phyloP scores from a whole-genome alignment of 2,888 invertebrate species.

The Penaeus monodon region DNA sequence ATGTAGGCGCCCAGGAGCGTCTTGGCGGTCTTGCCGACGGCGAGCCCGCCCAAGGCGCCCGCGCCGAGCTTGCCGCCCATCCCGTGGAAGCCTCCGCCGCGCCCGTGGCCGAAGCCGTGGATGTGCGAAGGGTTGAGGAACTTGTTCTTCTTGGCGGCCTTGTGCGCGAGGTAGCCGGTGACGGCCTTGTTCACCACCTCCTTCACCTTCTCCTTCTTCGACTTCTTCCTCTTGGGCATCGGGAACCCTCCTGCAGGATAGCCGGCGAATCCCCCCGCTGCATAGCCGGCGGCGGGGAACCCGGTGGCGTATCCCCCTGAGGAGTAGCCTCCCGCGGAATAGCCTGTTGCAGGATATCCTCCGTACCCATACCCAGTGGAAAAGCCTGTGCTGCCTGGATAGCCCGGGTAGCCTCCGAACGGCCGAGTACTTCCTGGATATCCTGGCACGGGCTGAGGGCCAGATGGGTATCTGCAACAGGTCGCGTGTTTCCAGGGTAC shows the following conservation, averaged over 20 bases:
- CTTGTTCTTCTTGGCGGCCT: conserved; percentile 42
- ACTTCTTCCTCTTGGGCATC: conserved; percentile 49
- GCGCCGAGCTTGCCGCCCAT: conserved; percentile 3
- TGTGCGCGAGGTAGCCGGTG: conserved; percentile 44
- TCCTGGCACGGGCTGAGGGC: too few relatives aligned
- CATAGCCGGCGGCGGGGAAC: conserved; percentile 13
- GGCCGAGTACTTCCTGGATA: too few relatives aligned
- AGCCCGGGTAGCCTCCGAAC: too few relatives aligned
- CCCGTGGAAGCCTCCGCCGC: conserved; percentile 17
- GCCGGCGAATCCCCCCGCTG: conserved; percentile 21
- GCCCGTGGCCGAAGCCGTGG: conserved; percentile 16
- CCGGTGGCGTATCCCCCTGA: not conserved
- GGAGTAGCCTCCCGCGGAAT: too few relatives aligned
- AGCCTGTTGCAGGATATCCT: too few relatives aligned
- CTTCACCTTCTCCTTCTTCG: conserved; percentile 55
- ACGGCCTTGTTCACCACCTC: conserved; percentile 35
- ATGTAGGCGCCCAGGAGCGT: conserved; percentile 56
- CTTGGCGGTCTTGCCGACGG: conserved; percentile 29
- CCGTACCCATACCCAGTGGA: too few relatives aligned
- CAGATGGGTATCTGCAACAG: too few relatives aligned
- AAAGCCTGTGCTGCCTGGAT: not conserved
- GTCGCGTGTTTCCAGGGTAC: too few relatives aligned
- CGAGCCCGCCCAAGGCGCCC: conserved; percentile 25
- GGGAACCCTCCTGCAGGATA: conserved; percentile 52
- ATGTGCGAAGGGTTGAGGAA: conserved; percentile 45